Conservation (phyloP, 2,888 invertebrate species). For the Tenthredo livida region DNA sequence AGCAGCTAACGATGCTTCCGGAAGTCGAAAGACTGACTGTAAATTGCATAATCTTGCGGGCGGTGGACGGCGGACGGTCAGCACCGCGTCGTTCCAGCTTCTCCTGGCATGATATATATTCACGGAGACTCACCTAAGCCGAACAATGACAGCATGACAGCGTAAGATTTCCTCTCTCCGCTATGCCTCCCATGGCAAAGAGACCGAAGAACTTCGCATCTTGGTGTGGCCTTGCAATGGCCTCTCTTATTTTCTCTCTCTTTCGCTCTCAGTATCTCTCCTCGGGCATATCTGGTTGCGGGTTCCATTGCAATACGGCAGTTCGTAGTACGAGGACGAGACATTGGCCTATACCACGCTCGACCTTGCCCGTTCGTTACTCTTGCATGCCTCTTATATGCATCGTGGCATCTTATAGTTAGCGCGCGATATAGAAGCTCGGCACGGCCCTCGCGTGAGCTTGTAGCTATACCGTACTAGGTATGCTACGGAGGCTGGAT, state of each 20-base stretch:
- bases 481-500: background rate
- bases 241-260: conserved; percentile 56
- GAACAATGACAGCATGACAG: conserved; percentile 66
- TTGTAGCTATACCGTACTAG: conserved; percentile 14
- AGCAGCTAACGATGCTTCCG: conserved; percentile 48
- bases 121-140: conserved; percentile 60
- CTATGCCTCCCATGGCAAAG: background rate
- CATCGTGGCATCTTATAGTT: conserved; percentile 58
- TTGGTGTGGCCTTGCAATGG: conserved; percentile 47
- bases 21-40: conserved; percentile 50
- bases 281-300: conserved; percentile 68
- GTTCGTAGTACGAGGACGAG: conserved; percentile 68
- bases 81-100: background rate
- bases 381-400: conserved; percentile 72
- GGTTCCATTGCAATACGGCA: conserved; percentile 71
- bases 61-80: conserved; percentile 39
- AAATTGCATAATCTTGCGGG: conserved; percentile 61
- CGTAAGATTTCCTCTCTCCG: conserved; percentile 54
- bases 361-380: conserved; percentile 78
- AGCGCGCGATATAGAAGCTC: conserved; percentile 32
- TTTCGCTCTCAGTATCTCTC: conserved; percentile 59
- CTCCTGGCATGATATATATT: conserved; percentile 35
- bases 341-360: conserved; percentile 76
- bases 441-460: conserved; percentile 33
- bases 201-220: conserved; percentile 19